Conservation (phyloP, 2,113 vertebrate genomes). For the Puma concolor region DNA sequence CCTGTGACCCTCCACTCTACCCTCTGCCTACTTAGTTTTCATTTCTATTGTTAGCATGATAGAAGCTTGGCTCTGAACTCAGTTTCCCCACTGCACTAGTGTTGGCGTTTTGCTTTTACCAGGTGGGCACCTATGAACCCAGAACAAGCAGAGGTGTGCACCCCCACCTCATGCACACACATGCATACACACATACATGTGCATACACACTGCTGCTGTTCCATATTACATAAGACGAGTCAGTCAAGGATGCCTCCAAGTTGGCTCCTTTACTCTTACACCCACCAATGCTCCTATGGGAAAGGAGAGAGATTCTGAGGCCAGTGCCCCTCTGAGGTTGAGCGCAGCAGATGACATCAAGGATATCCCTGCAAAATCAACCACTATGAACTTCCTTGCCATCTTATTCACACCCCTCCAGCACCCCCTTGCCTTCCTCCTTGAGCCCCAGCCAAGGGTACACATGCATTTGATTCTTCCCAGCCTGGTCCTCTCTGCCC, state of each 20-base stretch:
- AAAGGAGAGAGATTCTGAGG: not conserved
- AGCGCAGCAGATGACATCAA: not conserved
- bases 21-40: not conserved
- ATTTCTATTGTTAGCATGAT: not conserved
- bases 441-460: not conserved
- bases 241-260: slow-evolving; percentile 41
- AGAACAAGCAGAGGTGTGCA: not conserved
- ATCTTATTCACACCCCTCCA: not conserved
- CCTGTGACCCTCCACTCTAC: not conserved
- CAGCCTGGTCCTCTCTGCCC: not conserved
- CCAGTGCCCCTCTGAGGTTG: not conserved
- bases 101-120: not conserved
- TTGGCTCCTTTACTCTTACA: not conserved
- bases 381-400: not conserved
- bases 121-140: not conserved
- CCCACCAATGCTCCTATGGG: not conserved
- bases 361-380: not conserved
- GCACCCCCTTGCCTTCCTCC: not conserved
- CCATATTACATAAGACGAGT: slow-evolving; percentile 67
- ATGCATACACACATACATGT: not conserved
- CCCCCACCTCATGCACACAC: fast-evolving
- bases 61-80: not conserved
- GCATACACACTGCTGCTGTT: not conserved
- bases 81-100: not conserved
- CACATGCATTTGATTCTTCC: not conserved